Percentiles rank a stretch among this genome's conserved stretches.
Evolutionary conservation across 2,888 invertebrate species (phyloP).

Genomic region (Leucoma salicis): DNA sequence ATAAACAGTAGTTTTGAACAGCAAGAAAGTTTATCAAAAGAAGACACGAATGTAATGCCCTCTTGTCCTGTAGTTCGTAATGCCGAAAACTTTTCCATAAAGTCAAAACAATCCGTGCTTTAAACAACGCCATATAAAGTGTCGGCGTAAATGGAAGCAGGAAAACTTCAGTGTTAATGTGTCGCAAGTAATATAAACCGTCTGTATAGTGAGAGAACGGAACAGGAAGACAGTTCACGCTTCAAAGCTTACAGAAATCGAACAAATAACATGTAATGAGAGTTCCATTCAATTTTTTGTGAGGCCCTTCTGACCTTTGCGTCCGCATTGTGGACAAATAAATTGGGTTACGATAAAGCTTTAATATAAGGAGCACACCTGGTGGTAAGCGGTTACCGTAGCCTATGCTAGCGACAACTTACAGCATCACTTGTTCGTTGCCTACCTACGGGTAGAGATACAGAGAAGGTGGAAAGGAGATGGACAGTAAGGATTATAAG

Average conservation of each 20-base stretch:
- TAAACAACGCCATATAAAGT: constrained; percentile 16
- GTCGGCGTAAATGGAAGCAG: constrained; percentile 28
- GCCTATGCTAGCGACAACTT: too few species aligned
- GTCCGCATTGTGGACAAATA: constrained; percentile 34
- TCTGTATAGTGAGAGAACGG: constrained; percentile 44
- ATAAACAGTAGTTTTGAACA: too few species aligned
- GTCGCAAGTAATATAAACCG: constrained; percentile 35
- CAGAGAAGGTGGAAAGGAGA: too few species aligned
- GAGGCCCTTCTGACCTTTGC: constrained; percentile 56
- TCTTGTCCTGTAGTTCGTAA: too few species aligned
- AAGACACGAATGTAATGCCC: too few species aligned
- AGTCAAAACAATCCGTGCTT: constrained; percentile 16
- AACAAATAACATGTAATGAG: constrained; percentile 65
- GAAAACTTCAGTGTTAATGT: constrained; percentile 44
- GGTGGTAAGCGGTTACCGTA: too few species aligned
- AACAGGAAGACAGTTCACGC: constrained; percentile 66
- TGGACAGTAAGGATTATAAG: too few species aligned
- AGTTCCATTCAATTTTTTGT: constrained; percentile 61
- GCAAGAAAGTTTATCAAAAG: too few species aligned
- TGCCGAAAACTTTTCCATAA: too few species aligned
- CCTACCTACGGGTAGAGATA: too few species aligned
- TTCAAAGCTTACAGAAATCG: constrained; percentile 49
- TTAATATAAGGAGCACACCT: too few species aligned
- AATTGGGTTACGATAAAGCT: constrained; percentile 33
- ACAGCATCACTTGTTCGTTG: too few species aligned